Base-by-base conservation (phyloP, 2,888 invertebrate genomes). In the Leucophenga maculata region DNA sequence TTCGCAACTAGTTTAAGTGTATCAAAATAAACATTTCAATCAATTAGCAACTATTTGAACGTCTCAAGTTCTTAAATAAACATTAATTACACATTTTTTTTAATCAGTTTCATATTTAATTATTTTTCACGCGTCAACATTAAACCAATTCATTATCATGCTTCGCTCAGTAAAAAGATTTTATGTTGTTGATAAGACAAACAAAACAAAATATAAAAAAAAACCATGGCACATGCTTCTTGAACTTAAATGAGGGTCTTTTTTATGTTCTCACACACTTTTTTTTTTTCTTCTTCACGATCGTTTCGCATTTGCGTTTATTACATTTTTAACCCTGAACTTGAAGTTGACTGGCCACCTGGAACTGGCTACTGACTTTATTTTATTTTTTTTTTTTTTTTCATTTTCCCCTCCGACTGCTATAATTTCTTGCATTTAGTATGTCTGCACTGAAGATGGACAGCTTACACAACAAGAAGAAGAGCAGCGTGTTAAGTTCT, bases 161-260 rank as follows among this genome's bases (percentile, higher is more conserved):
- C 8, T 32, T 39, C 11, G 1, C 8, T 39, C 39, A 39, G 39
- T 11, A 1, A 39, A 39, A 39, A 39, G 39, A 11, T 39, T 39
- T 39, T 39, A 39, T 39, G 39, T 11, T 39, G 8, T 8, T 39
- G 39, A 39, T 39, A 39, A 39, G 39, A 39, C 3, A 72, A 74
- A 83, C 79, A 72, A 70, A 70, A 69, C 70, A 68, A 76, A 67
- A 39, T 44, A 13, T 52, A 54, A 54, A 66, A 20, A n/a, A 66
- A 39, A 39, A 60, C 18, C 39, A 60, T 39, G 18, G 44, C 32
- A 32, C 14, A 31, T 18, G 31, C 11, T 26, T 39, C 39, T 6
- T 39, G 39, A 9, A 6, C 8, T 39, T 39, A 11, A 39, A 39
- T 39, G 39, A 39, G 39, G 1, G 1, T 8, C 1, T 39, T 39